These are phyloP conservation scores for Sphinx pinastri DNA, from an alignment of 2,888 invertebrate species.

Conservation along the genomic window DNA sequence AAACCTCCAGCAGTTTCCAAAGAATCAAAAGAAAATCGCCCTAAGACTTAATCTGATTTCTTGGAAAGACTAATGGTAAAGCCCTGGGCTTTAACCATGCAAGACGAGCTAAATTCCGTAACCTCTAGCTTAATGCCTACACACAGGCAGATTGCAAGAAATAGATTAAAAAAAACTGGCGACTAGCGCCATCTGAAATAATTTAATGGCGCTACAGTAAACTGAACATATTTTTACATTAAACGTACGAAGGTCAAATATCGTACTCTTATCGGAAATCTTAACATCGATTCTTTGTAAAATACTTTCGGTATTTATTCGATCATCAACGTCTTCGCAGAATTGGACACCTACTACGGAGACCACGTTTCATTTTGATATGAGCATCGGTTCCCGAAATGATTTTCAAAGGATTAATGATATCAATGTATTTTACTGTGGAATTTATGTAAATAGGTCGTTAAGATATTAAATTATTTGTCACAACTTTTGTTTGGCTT, in stretches of 20 bases:
- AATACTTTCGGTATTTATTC: slow-evolving; percentile 16
- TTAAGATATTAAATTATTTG: no score
- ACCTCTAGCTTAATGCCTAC: no score
- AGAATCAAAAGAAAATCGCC: no score
- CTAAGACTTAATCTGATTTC: no score
- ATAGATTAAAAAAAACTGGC: no score
- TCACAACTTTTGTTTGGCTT: no score
- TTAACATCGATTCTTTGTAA: slow-evolving; percentile 12
- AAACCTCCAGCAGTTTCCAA: no score
- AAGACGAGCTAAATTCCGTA: no score
- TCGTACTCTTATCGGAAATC: slow-evolving; percentile 13
- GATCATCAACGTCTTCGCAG: slow-evolving; percentile 11
- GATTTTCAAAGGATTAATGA: neutral
- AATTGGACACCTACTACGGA: neutral
- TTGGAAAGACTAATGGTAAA: no score
- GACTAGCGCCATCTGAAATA: neutral
- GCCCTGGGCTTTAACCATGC: no score
- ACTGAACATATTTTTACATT: slow-evolving; percentile 6
- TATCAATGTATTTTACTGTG: neutral
- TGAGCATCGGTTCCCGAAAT: neutral
- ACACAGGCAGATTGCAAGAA: no score
- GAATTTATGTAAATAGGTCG: neutral
- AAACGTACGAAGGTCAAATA: slow-evolving; percentile 9
- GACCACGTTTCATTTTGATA: neutral
- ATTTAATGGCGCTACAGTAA: slow-evolving; percentile 11